Evolutionary conservation across 1,140 invertebrate species (phyloP), one percentile per base, ranked within the genome.

Genomic region (Ganaspis sp.): DNA sequence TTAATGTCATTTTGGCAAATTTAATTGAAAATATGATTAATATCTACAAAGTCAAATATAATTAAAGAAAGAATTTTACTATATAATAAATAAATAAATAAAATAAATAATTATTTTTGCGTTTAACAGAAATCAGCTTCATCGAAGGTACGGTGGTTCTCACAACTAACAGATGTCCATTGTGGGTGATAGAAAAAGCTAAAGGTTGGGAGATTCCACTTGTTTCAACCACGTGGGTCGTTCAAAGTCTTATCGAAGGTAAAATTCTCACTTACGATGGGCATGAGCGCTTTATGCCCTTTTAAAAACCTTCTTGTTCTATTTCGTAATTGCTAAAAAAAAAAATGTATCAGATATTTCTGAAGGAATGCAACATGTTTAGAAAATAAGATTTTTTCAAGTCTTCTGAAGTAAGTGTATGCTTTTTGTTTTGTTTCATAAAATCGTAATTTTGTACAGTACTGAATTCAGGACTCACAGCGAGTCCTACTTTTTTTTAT

Each of bases 191-290:
- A 19, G 88, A 92, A 19, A 93, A 92, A 80, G 93, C 93, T 0
- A 89, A 84, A 29, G 83, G 91, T 19, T 91, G 92, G 78, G 87
- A 90, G 54, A 92, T 93, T 42, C 93, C 93, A 0, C 75, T 94
- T 2, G 91, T 94, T 0, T 93, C 93, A 2, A 92, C 92, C 0
- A 90, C 89, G 1, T 94, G 93, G 93, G 84, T 94, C 3, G 85
- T 92, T 5, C 93, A 94, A 64, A 92, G 92, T 82, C 88, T 94
- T 40, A 92, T 94, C 37, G 91, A 93, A 79, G 92, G 91, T n/a
- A 90, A 88, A 42, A 79, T 92, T 4, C 89, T 92, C 74, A 72
- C 86, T 1, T 90, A 90, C 19, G 78, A 88, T 8, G 75, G 76
- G 0, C 85, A 89, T 23, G 12, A 74, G 23, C 81, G 79, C 76